phyloP scores from a whole-genome alignment of 2,113 vertebrate genomes.

The Columba janthina region DNA sequence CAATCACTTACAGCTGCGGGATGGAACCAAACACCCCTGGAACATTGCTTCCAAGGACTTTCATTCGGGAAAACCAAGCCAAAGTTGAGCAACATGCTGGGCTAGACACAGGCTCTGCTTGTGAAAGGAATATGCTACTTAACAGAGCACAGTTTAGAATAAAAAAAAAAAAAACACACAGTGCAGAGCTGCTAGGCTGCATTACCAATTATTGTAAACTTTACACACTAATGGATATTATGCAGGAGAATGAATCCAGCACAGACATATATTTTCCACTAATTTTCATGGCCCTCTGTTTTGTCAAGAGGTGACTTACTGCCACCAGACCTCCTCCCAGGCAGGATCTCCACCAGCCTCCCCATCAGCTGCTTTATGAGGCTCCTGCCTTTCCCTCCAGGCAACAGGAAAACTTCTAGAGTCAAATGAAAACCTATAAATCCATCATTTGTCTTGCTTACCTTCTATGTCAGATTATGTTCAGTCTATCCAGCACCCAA shows the following conservation, averaged over 20 bases:
- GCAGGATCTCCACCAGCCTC: background rate
- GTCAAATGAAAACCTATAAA: background rate
- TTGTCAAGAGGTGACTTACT: background rate
- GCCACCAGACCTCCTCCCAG: background rate
- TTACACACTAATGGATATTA: background rate
- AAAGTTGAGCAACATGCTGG: constrained; percentile 13
- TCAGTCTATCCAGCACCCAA: background rate
- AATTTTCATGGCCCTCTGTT: background rate
- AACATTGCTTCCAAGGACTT: constrained; percentile 30
- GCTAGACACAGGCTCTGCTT: background rate
- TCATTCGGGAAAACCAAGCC: constrained; percentile 9
- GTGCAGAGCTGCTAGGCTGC: background rate
- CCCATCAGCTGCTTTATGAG: background rate
- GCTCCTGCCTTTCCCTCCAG: background rate
- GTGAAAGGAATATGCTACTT: background rate
- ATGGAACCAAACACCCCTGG: constrained; percentile 22
- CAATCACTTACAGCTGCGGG: constrained; percentile 21
- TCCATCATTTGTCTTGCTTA: background rate
- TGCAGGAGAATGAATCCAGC: background rate
- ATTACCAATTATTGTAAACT: background rate
- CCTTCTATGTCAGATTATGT: background rate
- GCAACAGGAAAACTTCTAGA: background rate
- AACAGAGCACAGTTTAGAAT: background rate
- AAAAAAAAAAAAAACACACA: background rate
- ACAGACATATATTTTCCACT: background rate